Evolutionary conservation across 2,797 vertebrate genomes (phyloP).

Genomic region (Lycodopsis pacificus): DNA sequence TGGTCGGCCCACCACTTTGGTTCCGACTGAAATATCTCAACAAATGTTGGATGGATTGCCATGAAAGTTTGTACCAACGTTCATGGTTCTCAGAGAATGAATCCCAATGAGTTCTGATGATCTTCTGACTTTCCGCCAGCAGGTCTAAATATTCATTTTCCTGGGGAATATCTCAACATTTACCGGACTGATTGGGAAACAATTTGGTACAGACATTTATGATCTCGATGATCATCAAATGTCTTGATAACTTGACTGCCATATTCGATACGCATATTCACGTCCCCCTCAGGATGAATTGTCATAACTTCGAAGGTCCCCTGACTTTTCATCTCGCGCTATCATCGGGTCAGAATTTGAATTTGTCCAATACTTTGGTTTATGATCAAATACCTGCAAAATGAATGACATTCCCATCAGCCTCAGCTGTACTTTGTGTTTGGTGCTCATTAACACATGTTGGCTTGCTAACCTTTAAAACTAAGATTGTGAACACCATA

Average conservation of each 20-base stretch:
- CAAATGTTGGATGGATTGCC: background rate
- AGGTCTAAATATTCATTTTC: no score
- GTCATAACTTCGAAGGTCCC: background rate
- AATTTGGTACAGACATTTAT: no score
- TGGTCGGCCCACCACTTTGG: background rate
- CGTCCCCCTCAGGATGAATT: background rate
- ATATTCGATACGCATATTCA: background rate
- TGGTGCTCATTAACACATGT: background rate
- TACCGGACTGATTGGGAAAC: no score
- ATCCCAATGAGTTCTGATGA: no score
- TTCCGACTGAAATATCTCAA: background rate
- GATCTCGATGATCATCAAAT: no score
- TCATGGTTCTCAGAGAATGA: no score
- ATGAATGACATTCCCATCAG: background rate
- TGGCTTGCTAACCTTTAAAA: background rate
- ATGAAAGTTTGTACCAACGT: background rate
- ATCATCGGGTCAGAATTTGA: background rate
- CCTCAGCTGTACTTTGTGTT: background rate
- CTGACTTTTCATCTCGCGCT: background rate
- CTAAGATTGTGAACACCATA: background rate
- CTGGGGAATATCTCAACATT: no score
- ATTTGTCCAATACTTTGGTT: background rate
- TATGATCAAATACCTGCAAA: background rate
- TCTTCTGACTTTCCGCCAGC: no score
- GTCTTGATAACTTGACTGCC: background rate